Percentiles rank a stretch among this genome's conserved stretches.
Conservation (phyloP, 2,888 invertebrate genomes). For the Oscheius sp. region DNA sequence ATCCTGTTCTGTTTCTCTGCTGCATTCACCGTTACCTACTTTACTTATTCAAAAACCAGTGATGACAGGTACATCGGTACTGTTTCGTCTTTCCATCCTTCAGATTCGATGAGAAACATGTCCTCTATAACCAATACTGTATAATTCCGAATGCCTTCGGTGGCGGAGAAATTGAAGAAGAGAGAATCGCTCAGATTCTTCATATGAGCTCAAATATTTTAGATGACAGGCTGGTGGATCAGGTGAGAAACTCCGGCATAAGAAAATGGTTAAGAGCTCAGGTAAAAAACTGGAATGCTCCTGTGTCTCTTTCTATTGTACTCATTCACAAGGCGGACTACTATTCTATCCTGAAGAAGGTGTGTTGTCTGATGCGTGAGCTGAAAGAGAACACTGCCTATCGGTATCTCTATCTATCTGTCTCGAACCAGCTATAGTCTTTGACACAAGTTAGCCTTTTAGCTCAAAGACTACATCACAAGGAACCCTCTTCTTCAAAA, state of each 20-base stretch:
- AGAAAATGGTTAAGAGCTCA: background rate
- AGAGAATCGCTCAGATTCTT: conserved; percentile 34
- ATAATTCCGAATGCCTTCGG: no score
- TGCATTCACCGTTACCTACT: no score
- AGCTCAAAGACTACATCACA: background rate
- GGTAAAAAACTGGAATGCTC: conserved; percentile 36
- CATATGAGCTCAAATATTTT: conserved; percentile 30
- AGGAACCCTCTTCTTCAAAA: background rate
- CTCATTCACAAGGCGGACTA: background rate
- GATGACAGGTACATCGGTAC: no score
- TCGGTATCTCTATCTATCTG: no score
- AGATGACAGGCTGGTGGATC: conserved; percentile 27
- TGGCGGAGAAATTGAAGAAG: background rate
- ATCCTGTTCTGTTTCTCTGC: no score
- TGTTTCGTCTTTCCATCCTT: no score
- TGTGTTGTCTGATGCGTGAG: background rate
- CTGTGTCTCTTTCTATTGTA: conserved; percentile 28
- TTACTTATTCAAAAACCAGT: no score
- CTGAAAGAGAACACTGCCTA: no score
- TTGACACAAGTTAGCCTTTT: background rate
- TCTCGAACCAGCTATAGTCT: no score
- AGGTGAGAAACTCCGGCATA: conserved; percentile 2
- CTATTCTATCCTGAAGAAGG: conserved; percentile 5
- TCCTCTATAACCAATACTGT: no score
- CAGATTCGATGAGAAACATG: no score